Conservation (phyloP, 2,797 vertebrate species). For the Dryobates pubescens region DNA sequence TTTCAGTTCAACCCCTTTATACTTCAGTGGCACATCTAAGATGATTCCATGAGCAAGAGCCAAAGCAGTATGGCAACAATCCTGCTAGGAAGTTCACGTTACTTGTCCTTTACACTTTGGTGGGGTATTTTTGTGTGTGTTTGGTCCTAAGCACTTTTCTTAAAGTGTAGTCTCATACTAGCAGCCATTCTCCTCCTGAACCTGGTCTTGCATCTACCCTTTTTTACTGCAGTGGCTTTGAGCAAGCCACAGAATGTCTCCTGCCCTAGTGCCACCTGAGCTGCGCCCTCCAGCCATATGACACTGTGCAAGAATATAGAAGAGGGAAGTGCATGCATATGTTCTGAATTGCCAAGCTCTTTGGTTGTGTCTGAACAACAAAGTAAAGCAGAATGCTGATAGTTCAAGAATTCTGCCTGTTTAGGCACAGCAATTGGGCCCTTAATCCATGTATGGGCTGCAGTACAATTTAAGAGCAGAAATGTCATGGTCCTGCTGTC, state of each 20-base stretch:
- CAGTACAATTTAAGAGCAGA: background rate
- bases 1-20: background rate
- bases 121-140: background rate
- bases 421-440: background rate
- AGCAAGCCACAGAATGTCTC: background rate
- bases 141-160: background rate
- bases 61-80: slow-evolving; percentile 33
- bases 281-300: background rate
- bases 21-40: background rate
- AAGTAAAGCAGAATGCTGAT: background rate
- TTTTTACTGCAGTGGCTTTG: background rate
- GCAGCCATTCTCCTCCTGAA: background rate
- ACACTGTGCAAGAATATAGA: background rate
- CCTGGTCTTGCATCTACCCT: background rate
- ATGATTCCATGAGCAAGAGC: slow-evolving; percentile 20
- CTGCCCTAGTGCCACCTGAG: background rate
- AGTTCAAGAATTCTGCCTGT: background rate
- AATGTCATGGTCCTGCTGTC: background rate
- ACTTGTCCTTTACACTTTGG: background rate
- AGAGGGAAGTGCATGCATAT: background rate
- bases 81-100: background rate
- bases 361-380: background rate
- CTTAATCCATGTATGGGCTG: background rate
- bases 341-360: background rate
- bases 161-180: background rate